Evolutionary conservation across 2,797 vertebrate species (phyloP).

Genomic region (Semaprochilodus insignis): DNA sequence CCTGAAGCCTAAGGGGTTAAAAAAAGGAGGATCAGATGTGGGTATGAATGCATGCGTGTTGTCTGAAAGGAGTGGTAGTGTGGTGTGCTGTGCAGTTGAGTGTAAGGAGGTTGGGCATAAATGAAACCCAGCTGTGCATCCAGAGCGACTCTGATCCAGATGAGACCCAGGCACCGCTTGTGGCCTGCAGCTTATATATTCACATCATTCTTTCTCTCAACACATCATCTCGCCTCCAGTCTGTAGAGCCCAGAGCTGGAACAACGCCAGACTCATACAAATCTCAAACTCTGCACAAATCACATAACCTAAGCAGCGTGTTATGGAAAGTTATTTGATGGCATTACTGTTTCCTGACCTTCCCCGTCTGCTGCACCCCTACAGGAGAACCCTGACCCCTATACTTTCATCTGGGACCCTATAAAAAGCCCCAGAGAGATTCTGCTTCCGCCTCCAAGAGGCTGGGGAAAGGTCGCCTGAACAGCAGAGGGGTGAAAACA

Average conservation of each 20-base stretch:
- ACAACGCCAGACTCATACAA: constrained; percentile 28
- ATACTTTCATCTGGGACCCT: constrained; percentile 48
- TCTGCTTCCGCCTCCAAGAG: constrained; percentile 21
- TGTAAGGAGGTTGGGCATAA: constrained; percentile 28
- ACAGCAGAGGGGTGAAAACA: not conserved
- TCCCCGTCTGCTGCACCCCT: constrained; percentile 3
- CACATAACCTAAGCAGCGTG: constrained; percentile 28
- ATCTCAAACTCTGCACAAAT: constrained; percentile 22
- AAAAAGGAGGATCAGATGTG: not conserved
- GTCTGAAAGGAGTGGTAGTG: constrained; percentile 20
- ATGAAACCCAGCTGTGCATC: constrained; percentile 55
- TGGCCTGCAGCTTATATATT: constrained; percentile 51
- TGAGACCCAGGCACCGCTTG: constrained; percentile 47
- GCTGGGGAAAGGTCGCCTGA: constrained; percentile 12
- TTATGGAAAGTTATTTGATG: constrained; percentile 35
- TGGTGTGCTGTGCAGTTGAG: not conserved
- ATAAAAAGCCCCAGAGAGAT: constrained; percentile 44
- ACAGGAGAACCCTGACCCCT: constrained; percentile 6
- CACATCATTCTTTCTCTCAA: constrained; percentile 50
- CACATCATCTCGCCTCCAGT: constrained; percentile 20
- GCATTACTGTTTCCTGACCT: constrained; percentile 18
- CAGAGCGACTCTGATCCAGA: constrained; percentile 36
- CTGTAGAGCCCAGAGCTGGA: constrained; percentile 20
- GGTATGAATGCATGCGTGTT: constrained; percentile 6
- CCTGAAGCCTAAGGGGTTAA: not conserved